Percentiles rank a stretch among this genome's conserved stretches.
Evolutionary conservation across 2,888 invertebrate species (phyloP).

Genomic region (Meganola albula): DNA sequence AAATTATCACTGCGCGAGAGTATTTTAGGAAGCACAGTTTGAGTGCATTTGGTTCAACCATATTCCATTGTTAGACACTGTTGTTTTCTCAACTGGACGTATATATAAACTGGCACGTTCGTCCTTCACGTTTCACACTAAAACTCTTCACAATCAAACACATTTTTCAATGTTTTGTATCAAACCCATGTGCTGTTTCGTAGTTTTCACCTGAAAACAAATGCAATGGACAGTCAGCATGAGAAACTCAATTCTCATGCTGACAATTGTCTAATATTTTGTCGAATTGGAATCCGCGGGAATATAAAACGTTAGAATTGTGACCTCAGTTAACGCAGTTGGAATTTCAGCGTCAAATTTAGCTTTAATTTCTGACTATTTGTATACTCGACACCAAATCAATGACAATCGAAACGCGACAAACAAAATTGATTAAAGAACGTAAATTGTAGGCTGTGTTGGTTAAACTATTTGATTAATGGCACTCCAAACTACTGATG

Average conservation of each 20-base stretch:
- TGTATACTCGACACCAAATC: constrained; percentile 11
- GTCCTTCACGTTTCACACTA: constrained; percentile 52
- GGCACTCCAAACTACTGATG: no score
- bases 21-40: constrained; percentile 68
- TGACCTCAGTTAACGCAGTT: no score
- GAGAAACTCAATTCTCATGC: constrained; percentile 30
- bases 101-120: constrained; percentile 62
- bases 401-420: no score
- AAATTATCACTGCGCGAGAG: constrained; percentile 50
- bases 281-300: constrained; percentile 61
- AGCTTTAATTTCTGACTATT: no score
- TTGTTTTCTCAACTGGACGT: constrained; percentile 66
- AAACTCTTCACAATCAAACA: constrained; percentile 61
- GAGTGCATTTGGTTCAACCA: constrained; percentile 60
- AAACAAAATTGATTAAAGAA: no score
- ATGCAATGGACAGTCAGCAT: constrained; percentile 39
- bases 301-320: no score
- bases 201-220: constrained; percentile 54
- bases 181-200: constrained; percentile 48
- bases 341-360: no score
- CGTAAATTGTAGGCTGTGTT: no score
- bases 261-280: constrained; percentile 27
- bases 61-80: constrained; percentile 72
- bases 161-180: constrained; percentile 63
- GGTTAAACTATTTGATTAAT: no score